Conservation (phyloP, 1,140 invertebrate genomes). For the Calephelis virginiensis region DNA sequence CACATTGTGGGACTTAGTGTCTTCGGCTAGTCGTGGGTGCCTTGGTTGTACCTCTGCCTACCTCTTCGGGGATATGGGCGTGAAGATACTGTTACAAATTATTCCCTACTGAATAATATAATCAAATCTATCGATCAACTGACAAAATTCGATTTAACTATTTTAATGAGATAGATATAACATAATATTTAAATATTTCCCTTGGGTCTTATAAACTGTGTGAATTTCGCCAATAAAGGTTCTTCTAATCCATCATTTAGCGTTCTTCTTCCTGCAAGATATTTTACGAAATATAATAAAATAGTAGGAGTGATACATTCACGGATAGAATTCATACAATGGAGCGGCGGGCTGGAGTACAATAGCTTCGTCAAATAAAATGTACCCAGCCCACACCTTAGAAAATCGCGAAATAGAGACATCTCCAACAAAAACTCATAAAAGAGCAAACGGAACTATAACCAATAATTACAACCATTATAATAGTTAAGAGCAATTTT, state of each 20-base stretch:
- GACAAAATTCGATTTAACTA: too few relatives aligned
- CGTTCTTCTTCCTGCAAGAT: constrained; percentile 55
- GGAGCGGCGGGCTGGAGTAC: constrained; percentile 63
- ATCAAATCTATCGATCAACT: too few relatives aligned
- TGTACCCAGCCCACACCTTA: constrained; percentile 76
- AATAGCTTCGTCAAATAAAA: constrained; percentile 75
- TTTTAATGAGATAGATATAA: not conserved
- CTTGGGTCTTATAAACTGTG: constrained; percentile 67
- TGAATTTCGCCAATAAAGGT: constrained; percentile 39
- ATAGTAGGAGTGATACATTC: constrained; percentile 73
- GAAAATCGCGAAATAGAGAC: constrained; percentile 77
- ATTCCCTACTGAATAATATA: too few relatives aligned
- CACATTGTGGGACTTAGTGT: too few relatives aligned
- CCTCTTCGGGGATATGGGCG: too few relatives aligned
- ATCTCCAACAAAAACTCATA: constrained; percentile 61
- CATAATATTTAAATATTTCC: constrained; percentile 37
- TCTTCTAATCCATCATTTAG: constrained; percentile 66
- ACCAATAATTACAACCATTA: constrained; percentile 73
- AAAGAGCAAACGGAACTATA: constrained; percentile 61
- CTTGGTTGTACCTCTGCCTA: too few relatives aligned
- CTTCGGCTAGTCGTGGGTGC: too few relatives aligned
- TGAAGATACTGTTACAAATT: too few relatives aligned
- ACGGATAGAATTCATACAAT: constrained; percentile 55
- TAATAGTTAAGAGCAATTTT: constrained; percentile 48
- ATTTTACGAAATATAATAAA: constrained; percentile 68